Conservation (phyloP, 2,797 vertebrate genomes). For the Oceanodroma leucorhoa region DNA sequence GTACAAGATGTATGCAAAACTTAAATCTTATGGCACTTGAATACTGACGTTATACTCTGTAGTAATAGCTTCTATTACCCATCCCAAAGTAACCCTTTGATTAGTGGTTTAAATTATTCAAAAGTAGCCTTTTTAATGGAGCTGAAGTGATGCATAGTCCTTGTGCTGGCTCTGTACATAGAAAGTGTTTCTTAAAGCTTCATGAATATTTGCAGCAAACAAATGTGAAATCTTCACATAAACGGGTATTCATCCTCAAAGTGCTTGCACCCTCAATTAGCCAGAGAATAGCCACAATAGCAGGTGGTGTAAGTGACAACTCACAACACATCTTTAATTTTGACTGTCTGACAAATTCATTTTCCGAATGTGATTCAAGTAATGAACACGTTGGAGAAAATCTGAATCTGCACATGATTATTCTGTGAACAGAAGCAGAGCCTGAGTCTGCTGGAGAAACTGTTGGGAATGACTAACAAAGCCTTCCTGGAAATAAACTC, state of each 20-base stretch:
- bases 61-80: slow-evolving; percentile 22
- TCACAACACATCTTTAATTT: slow-evolving; percentile 33
- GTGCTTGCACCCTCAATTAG: not conserved
- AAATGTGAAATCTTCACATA: slow-evolving; percentile 23
- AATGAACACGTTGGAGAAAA: slow-evolving; percentile 3
- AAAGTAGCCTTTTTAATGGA: slow-evolving; percentile 43
- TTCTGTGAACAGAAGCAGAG: not conserved
- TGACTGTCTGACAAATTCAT: not conserved
- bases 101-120: slow-evolving; percentile 57
- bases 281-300: slow-evolving; percentile 3
- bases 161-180: not conserved
- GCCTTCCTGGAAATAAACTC: slow-evolving; percentile 17
- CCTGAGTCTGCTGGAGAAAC: not conserved
- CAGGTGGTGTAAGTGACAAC: not conserved
- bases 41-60: not conserved
- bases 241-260: not conserved
- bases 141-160: slow-evolving; percentile 14
- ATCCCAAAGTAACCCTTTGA: slow-evolving; percentile 44
- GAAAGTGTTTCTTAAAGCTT: slow-evolving; percentile 21
- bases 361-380: not conserved
- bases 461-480: not conserved
- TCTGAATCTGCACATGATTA: not conserved
- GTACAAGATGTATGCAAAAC: slow-evolving; percentile 14
- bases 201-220: slow-evolving; percentile 42
- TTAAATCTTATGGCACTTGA: slow-evolving; percentile 8